Evolutionary conservation across 2,888 invertebrate species (phyloP).

Genomic region (Julus scanicus): DNA sequence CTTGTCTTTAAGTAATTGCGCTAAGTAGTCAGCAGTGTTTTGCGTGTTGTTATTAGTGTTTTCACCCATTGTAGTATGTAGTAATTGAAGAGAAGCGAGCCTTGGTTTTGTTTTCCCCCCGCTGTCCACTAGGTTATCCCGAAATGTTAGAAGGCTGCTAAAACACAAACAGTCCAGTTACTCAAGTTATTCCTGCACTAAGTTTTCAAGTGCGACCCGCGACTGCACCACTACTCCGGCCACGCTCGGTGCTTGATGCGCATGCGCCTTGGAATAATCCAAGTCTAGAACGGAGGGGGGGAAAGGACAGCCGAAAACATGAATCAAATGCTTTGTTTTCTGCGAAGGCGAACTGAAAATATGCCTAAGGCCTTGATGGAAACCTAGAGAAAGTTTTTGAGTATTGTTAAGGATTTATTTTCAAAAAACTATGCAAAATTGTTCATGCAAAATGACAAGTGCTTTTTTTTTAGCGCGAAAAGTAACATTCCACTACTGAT

Average conservation of each 20-base stretch:
- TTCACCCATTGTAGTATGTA: constrained; percentile 56
- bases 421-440: too few relatives aligned
- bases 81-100: background rate
- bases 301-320: background rate
- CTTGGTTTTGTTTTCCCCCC: constrained; percentile 34
- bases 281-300: background rate
- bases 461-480: too few relatives aligned
- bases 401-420: background rate
- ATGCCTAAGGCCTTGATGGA: background rate
- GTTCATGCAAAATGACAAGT: too few relatives aligned
- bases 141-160: constrained; percentile 50
- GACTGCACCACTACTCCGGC: background rate
- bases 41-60: constrained; percentile 77
- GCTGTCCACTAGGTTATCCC: constrained; percentile 48
- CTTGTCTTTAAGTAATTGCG: constrained; percentile 99
- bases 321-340: constrained; percentile 12
- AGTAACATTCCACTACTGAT: too few relatives aligned
- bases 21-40: constrained; percentile 99
- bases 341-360: background rate
- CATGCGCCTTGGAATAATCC: constrained; percentile 22
- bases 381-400: background rate
- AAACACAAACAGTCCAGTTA: constrained; percentile 48
- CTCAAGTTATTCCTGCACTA: constrained; percentile 50
- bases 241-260: background rate
- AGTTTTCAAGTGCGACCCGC: constrained; percentile 8